Percentiles rank a stretch among this genome's conserved stretches.
Evolutionary conservation across 2,113 vertebrate species (phyloP).

Genomic region (Centrocercus urophasianus): DNA sequence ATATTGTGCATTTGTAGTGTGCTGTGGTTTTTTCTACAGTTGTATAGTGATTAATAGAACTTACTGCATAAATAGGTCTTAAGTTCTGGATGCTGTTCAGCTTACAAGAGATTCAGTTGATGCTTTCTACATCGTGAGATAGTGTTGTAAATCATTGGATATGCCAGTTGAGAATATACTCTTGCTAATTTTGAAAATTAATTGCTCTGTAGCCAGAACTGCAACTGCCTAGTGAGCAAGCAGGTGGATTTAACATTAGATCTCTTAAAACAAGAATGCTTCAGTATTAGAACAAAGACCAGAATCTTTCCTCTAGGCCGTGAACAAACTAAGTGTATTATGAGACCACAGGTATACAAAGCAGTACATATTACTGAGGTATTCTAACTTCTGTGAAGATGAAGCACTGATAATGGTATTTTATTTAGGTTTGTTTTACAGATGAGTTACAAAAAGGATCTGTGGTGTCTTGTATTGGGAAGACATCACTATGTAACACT

Average conservation of each 20-base stretch:
- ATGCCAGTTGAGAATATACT: neutral
- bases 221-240: neutral
- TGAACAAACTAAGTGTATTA: neutral
- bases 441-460: neutral
- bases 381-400: neutral
- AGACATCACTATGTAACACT: neutral
- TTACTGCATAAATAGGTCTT: neutral
- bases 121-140: neutral
- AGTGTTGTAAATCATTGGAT: neutral
- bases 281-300: neutral
- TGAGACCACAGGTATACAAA: neutral
- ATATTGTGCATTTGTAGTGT: neutral
- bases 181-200: neutral
- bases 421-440: neutral
- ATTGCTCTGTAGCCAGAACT: neutral
- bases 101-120: neutral
- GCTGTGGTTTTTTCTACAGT: neutral
- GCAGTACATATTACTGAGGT: neutral
- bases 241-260: neutral
- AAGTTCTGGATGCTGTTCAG: neutral
- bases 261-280: neutral
- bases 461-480: neutral
- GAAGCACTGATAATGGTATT: neutral
- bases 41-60: neutral
- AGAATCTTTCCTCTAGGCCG: neutral